These are phyloP conservation scores for Sinotaia quadrata DNA, from an alignment of 2,888 invertebrate genomes.

Conservation along the genomic window DNA sequence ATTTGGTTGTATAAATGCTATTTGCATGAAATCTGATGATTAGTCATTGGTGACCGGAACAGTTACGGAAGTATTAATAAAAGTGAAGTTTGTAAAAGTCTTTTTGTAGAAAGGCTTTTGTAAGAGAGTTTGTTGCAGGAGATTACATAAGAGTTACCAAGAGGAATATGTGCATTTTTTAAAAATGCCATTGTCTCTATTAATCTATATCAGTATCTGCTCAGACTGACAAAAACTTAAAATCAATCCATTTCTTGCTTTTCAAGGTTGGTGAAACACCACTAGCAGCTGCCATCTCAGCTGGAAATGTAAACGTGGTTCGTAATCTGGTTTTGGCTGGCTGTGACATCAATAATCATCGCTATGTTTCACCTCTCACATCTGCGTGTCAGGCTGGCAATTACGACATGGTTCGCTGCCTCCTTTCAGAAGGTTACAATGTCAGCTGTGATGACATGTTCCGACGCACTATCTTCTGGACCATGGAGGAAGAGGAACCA, in stretches of 20 bases:
- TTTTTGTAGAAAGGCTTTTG: no score
- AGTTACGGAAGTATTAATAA: no score
- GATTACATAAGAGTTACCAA: no score
- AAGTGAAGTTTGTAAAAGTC: no score
- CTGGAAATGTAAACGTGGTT: constrained; percentile 42
- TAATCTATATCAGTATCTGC: no score
- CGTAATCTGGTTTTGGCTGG: constrained; percentile 43
- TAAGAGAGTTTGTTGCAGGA: no score
- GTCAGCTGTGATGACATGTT: constrained; percentile 41
- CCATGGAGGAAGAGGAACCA: constrained; percentile 46
- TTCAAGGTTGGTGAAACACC: constrained; percentile 46
- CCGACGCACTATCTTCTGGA: constrained; percentile 38
- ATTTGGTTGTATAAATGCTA: no score
- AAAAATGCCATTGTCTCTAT: no score
- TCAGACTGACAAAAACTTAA: no score
- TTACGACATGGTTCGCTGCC: constrained; percentile 43
- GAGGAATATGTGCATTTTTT: no score
- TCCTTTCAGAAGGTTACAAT: constrained; percentile 50
- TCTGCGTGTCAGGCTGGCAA: constrained; percentile 46
- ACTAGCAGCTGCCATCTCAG: constrained; percentile 49
- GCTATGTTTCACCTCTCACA: constrained; percentile 46
- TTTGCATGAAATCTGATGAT: no score
- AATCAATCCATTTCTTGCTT: neutral
- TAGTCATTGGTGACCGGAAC: no score
- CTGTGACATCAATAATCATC: constrained; percentile 42